Conservation (phyloP, 92 coral and sea anemone species). For the Porites cylindrica region DNA sequence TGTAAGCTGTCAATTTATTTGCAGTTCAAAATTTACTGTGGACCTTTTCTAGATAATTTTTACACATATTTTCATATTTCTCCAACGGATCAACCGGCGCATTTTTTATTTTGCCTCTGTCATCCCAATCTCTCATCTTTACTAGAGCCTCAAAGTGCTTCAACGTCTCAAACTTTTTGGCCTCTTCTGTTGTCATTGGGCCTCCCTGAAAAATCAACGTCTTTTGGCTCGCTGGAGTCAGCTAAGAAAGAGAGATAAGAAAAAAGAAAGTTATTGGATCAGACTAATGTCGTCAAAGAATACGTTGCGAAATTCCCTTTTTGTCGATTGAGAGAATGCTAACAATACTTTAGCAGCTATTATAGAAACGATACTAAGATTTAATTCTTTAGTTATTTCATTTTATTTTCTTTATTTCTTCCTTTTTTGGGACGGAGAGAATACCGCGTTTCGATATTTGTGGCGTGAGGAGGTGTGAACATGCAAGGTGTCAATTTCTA, state of each 20-base stretch:
- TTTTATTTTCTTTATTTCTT: no score
- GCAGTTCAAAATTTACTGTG: not conserved
- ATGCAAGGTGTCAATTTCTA: not conserved
- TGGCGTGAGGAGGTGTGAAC: not conserved
- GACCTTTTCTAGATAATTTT: slow-evolving; percentile 54
- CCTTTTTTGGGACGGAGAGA: no score
- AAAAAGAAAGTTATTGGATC: not conserved
- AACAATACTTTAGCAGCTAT: no score
- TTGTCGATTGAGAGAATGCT: no score
- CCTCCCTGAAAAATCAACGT: slow-evolving; percentile 96
- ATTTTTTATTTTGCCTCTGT: slow-evolving; percentile 79
- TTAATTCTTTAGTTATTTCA: no score
- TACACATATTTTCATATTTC: slow-evolving; percentile 93
- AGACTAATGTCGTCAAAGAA: not conserved
- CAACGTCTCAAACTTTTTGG: slow-evolving; percentile 81
- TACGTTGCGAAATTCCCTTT: no score
- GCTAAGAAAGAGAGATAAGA: slow-evolving; percentile 31
- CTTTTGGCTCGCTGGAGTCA: slow-evolving; percentile 89
- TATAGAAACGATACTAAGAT: no score
- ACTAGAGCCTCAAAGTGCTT: slow-evolving; percentile 80
- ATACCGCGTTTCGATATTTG: no score
- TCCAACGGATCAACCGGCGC: slow-evolving; percentile 79
- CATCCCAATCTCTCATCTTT: slow-evolving; percentile 96
- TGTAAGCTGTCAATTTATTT: not conserved
- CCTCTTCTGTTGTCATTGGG: slow-evolving; percentile 91